Conservation (phyloP, 2,888 invertebrate genomes). For the Hypsopygia costalis region DNA sequence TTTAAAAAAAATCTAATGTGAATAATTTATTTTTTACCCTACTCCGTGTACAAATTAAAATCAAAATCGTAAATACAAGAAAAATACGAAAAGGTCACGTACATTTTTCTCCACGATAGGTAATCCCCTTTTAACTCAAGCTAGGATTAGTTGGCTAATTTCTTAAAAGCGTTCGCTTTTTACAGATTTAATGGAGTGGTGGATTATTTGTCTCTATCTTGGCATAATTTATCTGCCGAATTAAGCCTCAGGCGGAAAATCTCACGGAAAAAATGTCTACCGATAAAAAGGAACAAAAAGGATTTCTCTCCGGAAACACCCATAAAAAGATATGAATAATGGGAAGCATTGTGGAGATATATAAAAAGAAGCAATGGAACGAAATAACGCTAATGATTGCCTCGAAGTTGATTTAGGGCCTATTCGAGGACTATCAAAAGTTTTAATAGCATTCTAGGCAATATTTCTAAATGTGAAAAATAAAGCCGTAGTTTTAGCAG, state of each 20-base stretch:
- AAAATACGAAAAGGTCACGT: constrained; percentile 35
- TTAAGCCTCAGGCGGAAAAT: constrained; percentile 43
- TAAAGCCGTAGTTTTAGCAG: not conserved
- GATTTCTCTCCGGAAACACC: constrained; percentile 32
- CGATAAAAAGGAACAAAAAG: constrained; percentile 48
- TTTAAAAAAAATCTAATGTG: too few relatives aligned
- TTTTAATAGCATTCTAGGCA: too few relatives aligned
- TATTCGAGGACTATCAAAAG: too few relatives aligned
- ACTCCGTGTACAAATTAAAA: not conserved
- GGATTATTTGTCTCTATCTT: constrained; percentile 54
- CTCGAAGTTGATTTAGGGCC: constrained; percentile 34
- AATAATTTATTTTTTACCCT: not conserved
- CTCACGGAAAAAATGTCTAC: constrained; percentile 43
- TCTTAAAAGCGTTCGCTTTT: constrained; percentile 67
- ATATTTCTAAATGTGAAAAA: not conserved
- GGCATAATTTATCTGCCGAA: constrained; percentile 62
- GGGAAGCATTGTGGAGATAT: constrained; percentile 50
- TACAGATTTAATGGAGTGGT: constrained; percentile 64
- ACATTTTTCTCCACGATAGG: constrained; percentile 33
- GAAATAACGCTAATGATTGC: constrained; percentile 42
- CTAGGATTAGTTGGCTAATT: constrained; percentile 63
- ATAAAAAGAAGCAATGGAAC: constrained; percentile 39
- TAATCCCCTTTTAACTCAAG: constrained; percentile 48
- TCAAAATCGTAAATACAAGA: constrained; percentile 7
- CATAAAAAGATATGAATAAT: constrained; percentile 53